Conservation (phyloP, 2,113 vertebrate genomes). For the Hirundichthys speculiger region DNA sequence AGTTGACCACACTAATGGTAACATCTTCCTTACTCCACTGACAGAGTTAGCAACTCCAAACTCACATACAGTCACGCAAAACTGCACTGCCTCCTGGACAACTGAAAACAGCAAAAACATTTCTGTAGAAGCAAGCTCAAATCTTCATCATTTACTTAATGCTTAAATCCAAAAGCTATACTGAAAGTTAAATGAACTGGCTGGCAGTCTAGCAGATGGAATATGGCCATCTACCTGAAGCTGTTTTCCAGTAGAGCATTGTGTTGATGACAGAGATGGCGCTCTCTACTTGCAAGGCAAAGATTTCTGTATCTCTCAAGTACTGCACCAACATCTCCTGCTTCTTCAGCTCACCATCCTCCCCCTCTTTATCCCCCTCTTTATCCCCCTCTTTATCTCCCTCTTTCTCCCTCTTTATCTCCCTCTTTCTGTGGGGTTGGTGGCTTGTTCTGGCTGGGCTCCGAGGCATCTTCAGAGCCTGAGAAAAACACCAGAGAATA, state of each 20-base stretch:
- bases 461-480: constrained; percentile 73
- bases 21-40: constrained; percentile 90
- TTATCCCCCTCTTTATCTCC: constrained; percentile 57
- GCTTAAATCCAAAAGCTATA: not conserved
- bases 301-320: constrained; percentile 89
- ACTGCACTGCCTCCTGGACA: constrained; percentile 95
- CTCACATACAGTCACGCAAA: constrained; percentile 91
- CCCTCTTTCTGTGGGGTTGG: constrained; percentile 48
- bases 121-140: not conserved
- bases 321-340: constrained; percentile 97
- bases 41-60: constrained; percentile 91
- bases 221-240: constrained; percentile 80
- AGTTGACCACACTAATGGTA: constrained; percentile 94
- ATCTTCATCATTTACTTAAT: too few species aligned
- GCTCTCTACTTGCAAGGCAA: constrained; percentile 89
- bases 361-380: constrained; percentile 51
- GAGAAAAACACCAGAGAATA: not conserved
- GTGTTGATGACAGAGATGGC: constrained; percentile 88
- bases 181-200: not conserved
- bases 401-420: constrained; percentile 49
- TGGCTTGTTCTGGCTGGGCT: constrained; percentile 60
- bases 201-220: not conserved
- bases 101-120: constrained; percentile 76
- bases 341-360: constrained; percentile 84
- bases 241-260: constrained; percentile 91